phyloP scores from a whole-genome alignment of 1,140 invertebrate species.

The Lithobius niger region DNA sequence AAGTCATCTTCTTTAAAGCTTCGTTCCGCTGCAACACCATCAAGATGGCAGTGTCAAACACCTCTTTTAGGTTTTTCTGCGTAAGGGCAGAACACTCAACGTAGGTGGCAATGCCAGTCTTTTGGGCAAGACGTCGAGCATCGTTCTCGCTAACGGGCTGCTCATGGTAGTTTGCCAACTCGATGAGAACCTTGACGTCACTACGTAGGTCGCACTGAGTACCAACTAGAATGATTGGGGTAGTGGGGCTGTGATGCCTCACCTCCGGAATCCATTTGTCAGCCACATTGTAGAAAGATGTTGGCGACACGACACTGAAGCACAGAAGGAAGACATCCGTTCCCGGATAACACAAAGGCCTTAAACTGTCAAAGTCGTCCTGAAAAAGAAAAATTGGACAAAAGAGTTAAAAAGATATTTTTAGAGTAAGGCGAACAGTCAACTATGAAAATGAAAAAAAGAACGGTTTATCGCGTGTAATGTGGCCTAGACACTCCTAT shows the following conservation, averaged over 20 bases:
- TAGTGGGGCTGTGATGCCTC: slow-evolving; percentile 95
- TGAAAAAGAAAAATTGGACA: slow-evolving; percentile 30
- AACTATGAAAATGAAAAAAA: no score
- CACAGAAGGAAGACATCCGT: slow-evolving; percentile 99
- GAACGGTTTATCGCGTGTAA: no score
- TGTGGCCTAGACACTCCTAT: no score
- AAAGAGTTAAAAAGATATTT: slow-evolving; percentile 14
- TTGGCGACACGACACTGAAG: slow-evolving; percentile 94
- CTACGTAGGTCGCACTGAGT: slow-evolving; percentile 51
- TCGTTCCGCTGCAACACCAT: slow-evolving; percentile 40
- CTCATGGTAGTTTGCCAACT: slow-evolving; percentile 51
- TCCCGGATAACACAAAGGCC: slow-evolving; percentile 40
- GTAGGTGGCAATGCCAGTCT: slow-evolving; percentile 63
- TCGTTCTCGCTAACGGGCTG: slow-evolving; percentile 58
- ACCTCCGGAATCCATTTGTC: slow-evolving; percentile 99
- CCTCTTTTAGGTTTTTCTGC: slow-evolving; percentile 77
- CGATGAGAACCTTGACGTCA: slow-evolving; percentile 37
- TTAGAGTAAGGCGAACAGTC: no score
- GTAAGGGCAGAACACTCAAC: slow-evolving; percentile 85
- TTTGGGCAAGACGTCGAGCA: slow-evolving; percentile 56
- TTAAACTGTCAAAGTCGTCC: slow-evolving; percentile 62
- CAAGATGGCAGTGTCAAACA: slow-evolving; percentile 75
- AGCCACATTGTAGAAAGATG: slow-evolving; percentile 97
- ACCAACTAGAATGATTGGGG: slow-evolving; percentile 95
- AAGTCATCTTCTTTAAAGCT: neutral